Evolutionary conservation across 1,140 invertebrate species (phyloP), one percentile per base, ranked within the genome.

Genomic region (Caenorhabditis tropicalis): DNA sequence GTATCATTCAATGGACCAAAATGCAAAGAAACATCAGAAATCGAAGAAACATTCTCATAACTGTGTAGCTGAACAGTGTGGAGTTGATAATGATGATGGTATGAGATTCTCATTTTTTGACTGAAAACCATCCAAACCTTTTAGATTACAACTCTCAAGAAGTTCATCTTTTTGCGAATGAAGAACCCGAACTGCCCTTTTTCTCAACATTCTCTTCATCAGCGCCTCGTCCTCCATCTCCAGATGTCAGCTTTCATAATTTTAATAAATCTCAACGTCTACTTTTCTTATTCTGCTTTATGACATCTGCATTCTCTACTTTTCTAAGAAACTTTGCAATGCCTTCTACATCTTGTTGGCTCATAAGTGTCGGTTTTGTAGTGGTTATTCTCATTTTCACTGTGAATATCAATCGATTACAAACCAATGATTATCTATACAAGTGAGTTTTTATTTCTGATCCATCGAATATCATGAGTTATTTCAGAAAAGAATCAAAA

Each of bases 1-100:
- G 46, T 84, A 84, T 33, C 83, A 84, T 19, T 58, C 83, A 2
- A 84, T 84, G 46, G 81, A 60, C n/a, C 81, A 36, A 33, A 43
- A 36, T 51, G 43, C 21, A 16, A 65, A 51, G 19, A 27, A 39
- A 9, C 12, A 43, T 27, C 31, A 29, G 10, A 29, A 74, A 39
- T 36, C 74, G 27, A 51, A 46, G 29, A 84, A 84, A 9, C 56
- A 80, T 70, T 70, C 29, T 6, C 83, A 84, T 36, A 84, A 84
- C 56, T 84, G 83, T 51, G 56, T 84, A 0, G 83, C 83, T 24
- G 83, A 84, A 33, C 39, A 65, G 19, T 84, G 83, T 51, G 60
- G 36, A 49, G 48, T 74, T 79, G 83, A 84, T 24, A 65, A 84
- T 31, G 82, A 43, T 79, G 43, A 51, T 51, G 24, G 60, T 49